Evolutionary conservation across 2,797 vertebrate species (phyloP), one percentile per base, ranked within the genome.

Genomic region (Oryzias sinensis): DNA sequence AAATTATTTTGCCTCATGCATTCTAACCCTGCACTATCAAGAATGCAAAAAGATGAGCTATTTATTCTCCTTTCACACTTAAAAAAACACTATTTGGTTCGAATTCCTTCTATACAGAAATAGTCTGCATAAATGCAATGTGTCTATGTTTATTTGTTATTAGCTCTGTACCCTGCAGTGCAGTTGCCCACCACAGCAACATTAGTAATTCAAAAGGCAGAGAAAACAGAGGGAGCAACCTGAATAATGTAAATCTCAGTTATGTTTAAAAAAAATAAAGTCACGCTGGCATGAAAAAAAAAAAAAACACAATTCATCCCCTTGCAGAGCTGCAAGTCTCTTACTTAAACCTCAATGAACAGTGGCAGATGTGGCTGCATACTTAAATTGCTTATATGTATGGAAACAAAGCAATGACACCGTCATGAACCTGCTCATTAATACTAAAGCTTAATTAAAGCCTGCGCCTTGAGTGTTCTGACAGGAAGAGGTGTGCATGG

Each of bases 361-460:
- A 66, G 56, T 16, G 4, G 22, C 56, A 65, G 58, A 43, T 60
- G 59, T 55, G 42, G 53, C 68, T 55, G 62, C 61, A 72, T 68
- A 61, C 59, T 75, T 58, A 73, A 80, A 72, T 64, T 49, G 76
- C 77, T 77, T 65, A 64, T 83, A 76, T 87, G 86, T 82, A 74
- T 76, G 79, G 74, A 90, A 90, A 88, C 79, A 87, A 80, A 87
- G 74, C 76, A 85, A 67, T 72, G 74, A 68, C 72, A 72, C 46
- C 29, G 63, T 59, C 73, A 55, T 76, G 81, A 85, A 82, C 68
- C 65, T 77, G 66, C 68, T 90, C 76, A 87, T 90, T 90, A 90
- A 84, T 88, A 83, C 81, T 85, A 67, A 61, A 76, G 77, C 79
- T 82, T 90, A 88, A 90, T 90, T 86, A 88, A 83, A 65, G 58